These are phyloP conservation scores for Cetonia aurata DNA, from an alignment of 2,888 invertebrate species.

Conservation along the genomic window DNA sequence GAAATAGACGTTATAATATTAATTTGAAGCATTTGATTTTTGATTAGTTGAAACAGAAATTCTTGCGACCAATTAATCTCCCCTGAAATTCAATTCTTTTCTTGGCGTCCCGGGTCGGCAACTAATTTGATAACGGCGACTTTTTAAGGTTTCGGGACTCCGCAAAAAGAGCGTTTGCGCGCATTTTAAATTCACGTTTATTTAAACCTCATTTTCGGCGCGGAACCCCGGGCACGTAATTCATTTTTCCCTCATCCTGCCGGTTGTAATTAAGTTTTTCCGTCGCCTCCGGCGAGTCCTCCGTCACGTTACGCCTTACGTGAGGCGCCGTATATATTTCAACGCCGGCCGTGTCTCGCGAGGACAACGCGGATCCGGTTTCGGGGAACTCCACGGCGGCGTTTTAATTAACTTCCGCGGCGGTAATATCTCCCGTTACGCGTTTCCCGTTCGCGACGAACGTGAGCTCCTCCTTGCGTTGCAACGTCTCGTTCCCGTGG, in stretches of 20 bases:
- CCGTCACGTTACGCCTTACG: constrained; percentile 11
- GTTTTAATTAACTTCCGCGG: constrained; percentile 20
- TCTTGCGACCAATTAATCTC: too few species aligned
- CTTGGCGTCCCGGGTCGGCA: too few species aligned
- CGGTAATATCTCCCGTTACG: constrained; percentile 23
- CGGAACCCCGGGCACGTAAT: neutral
- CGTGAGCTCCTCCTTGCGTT: neutral
- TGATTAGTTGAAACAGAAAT: too few species aligned
- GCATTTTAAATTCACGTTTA: neutral
- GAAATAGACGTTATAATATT: too few species aligned
- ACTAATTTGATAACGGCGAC: too few species aligned
- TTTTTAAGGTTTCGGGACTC: neutral
- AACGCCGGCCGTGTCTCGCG: neutral
- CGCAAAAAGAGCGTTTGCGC: neutral
- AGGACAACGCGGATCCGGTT: neutral
- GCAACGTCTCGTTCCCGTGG: neutral
- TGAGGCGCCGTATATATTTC: constrained; percentile 2
- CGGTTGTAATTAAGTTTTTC: constrained; percentile 14
- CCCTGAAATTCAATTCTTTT: too few species aligned
- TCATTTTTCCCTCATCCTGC: constrained; percentile 7
- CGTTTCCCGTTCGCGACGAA: neutral
- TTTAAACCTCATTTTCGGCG: constrained; percentile 8
- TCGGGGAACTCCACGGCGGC: neutral
- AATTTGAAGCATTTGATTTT: too few species aligned
- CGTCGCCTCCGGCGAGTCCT: neutral